A percentile compares a stretch with the other conserved stretches of the same genome.
Conservation (phyloP, 2,797 vertebrate species). For the Crocidura indochinensis region DNA sequence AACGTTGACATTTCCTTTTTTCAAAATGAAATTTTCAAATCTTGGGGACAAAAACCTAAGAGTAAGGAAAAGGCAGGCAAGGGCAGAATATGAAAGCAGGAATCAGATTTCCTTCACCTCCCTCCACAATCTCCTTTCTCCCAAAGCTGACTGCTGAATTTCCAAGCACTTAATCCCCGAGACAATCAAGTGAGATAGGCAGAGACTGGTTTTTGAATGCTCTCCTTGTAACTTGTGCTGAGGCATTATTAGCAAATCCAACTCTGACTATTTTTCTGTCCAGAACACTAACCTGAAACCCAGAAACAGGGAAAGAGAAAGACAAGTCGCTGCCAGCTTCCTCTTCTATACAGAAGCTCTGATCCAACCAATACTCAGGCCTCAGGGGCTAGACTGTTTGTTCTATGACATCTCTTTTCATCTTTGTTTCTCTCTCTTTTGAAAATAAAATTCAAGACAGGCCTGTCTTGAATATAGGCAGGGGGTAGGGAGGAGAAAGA, state of each 20-base stretch:
- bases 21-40: background rate
- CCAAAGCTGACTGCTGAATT: background rate
- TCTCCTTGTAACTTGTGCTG: constrained; percentile 43
- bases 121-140: background rate
- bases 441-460: background rate
- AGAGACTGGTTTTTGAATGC: background rate
- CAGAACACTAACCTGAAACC: constrained; percentile 41
- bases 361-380: background rate
- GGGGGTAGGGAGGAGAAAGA: no score
- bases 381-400: background rate
- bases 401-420: background rate
- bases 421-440: background rate
- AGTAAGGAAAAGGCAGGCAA: background rate
- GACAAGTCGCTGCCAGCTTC: constrained; percentile 8
- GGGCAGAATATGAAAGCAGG: background rate
- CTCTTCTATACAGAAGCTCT: background rate
- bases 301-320: background rate
- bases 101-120: background rate
- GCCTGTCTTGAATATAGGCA: no score
- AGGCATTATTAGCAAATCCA: constrained; percentile 49
- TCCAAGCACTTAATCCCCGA: background rate
- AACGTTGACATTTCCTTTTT: background rate
- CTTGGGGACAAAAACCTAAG: background rate
- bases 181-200: constrained; percentile 57
- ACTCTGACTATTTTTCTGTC: constrained; percentile 51